Conservation (phyloP, 2,888 invertebrate species). For the Ceramica pisi region DNA sequence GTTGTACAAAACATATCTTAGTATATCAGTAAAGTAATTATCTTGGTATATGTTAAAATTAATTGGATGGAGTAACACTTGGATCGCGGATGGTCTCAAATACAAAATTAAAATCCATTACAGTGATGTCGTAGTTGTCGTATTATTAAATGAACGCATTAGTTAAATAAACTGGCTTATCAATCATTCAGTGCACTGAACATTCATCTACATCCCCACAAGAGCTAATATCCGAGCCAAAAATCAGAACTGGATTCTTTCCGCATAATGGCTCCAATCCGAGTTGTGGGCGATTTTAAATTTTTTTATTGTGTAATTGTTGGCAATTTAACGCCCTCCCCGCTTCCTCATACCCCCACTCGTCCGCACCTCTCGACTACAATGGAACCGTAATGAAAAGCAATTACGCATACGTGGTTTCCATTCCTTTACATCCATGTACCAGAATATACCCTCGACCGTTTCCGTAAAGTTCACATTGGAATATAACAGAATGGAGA, state of each 20-base stretch:
- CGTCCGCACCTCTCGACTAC: conserved; percentile 78
- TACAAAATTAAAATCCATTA: neutral
- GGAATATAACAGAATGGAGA: conserved; percentile 70
- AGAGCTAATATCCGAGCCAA: conserved; percentile 8
- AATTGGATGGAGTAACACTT: no score
- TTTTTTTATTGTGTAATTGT: conserved; percentile 89
- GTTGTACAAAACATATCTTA: no score
- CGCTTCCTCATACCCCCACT: conserved; percentile 56
- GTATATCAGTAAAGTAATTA: no score
- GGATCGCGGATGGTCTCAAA: no score
- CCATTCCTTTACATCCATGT: conserved; percentile 70
- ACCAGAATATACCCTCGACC: conserved; percentile 68
- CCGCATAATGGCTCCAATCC: conserved; percentile 59
- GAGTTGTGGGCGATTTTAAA: conserved; percentile 79
- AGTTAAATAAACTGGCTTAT: neutral
- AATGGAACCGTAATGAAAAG: conserved; percentile 89
- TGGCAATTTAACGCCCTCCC: conserved; percentile 81
- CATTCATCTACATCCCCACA: neutral
- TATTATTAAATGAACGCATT: neutral
- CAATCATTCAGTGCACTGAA: neutral
- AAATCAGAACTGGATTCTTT: conserved; percentile 50
- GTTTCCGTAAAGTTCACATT: conserved; percentile 65
- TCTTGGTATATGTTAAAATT: no score
- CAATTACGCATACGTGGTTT: conserved; percentile 90
- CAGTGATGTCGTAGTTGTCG: neutral